phyloP scores from a whole-genome alignment of 2,113 vertebrate species.

The Myrmecophaga tridactyla region DNA sequence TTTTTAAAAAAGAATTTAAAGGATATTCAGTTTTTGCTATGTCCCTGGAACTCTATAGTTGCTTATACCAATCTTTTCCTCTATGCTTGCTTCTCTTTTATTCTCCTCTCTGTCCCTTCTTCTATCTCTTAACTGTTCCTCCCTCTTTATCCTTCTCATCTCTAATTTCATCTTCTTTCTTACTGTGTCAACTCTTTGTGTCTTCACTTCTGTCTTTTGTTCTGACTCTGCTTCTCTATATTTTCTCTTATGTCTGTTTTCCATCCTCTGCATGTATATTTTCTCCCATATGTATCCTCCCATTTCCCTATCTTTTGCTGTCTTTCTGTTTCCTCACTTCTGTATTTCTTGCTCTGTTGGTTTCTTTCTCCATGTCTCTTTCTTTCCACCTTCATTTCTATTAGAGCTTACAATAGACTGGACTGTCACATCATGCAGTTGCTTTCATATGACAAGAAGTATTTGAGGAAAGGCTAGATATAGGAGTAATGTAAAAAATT shows the following conservation, averaged over 20 bases:
- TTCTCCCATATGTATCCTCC: neutral
- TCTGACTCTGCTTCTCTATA: neutral
- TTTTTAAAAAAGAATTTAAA: neutral
- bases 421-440: neutral
- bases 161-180: neutral
- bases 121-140: neutral
- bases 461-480: neutral
- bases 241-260: neutral
- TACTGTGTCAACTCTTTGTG: neutral
- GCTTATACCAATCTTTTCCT: neutral
- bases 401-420: neutral
- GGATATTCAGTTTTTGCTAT: neutral
- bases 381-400: neutral
- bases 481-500: neutral
- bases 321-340: neutral
- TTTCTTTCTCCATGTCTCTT: conserved; percentile 11
- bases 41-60: neutral
- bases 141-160: neutral
- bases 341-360: neutral
- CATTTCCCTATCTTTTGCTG: neutral
- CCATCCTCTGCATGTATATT: neutral
- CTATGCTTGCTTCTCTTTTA: neutral
- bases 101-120: neutral
- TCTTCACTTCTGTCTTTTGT: neutral
- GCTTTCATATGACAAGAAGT: conserved; percentile 5